These are phyloP conservation scores for Atta colombica DNA, from an alignment of 1,140 invertebrate species.

Conservation along the genomic window DNA sequence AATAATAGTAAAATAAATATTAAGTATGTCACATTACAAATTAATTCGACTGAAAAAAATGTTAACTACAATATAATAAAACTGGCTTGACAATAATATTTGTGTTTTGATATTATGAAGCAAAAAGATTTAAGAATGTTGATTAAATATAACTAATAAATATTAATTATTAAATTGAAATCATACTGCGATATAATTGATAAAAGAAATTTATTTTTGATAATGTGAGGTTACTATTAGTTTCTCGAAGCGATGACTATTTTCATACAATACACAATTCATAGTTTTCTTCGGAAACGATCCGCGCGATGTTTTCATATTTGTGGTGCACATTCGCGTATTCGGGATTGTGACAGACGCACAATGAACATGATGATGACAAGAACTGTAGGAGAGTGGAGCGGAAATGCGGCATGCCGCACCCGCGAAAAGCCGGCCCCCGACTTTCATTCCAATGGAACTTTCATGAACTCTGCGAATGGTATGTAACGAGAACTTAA, in stretches of 20 bases:
- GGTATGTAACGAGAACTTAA: conserved; percentile 71
- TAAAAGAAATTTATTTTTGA: background rate
- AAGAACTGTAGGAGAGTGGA: conserved; percentile 54
- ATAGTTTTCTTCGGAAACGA: conserved; percentile 47
- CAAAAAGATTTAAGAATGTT: background rate
- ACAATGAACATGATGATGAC: conserved; percentile 66
- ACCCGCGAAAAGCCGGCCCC: conserved; percentile 35
- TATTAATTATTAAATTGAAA: background rate
- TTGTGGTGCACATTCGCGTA: conserved; percentile 60
- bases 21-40: background rate
- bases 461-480: conserved; percentile 72
- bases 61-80: background rate
- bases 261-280: conserved; percentile 11
- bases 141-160: background rate
- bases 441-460: conserved; percentile 73
- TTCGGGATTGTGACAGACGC: conserved; percentile 50
- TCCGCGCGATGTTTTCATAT: conserved; percentile 67
- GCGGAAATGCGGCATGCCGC: conserved; percentile 59
- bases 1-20: background rate
- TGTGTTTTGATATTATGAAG: background rate
- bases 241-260: conserved; percentile 2
- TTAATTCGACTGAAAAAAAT: background rate
- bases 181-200: background rate
- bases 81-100: background rate
- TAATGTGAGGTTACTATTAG: background rate